phyloP scores from a whole-genome alignment of 2,113 vertebrate species.

The Leptobrachium leishanense region DNA sequence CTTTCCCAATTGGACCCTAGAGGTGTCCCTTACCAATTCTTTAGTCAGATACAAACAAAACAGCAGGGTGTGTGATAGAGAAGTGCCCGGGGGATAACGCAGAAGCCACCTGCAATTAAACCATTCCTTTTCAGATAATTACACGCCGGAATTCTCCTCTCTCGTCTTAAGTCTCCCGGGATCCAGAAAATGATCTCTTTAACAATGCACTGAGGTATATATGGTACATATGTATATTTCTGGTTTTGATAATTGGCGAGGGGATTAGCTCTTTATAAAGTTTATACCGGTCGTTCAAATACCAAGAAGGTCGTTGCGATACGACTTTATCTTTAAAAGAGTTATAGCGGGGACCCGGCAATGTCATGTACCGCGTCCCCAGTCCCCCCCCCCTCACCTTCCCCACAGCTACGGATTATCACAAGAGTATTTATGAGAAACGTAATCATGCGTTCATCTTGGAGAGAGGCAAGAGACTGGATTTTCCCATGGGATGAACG shows the following conservation, averaged over 20 bases:
- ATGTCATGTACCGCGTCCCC: too few relatives aligned
- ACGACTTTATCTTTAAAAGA: too few relatives aligned
- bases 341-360: too few relatives aligned
- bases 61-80: conserved; percentile 61
- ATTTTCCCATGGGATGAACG: conserved; percentile 6
- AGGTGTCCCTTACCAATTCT: conserved; percentile 38
- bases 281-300: too few relatives aligned
- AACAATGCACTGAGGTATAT: too few relatives aligned
- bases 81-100: conserved; percentile 59
- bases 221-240: too few relatives aligned
- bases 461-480: not conserved
- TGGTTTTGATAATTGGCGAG: too few relatives aligned
- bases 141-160: conserved; percentile 62
- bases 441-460: conserved; percentile 45
- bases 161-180: conserved; percentile 38
- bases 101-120: conserved; percentile 66
- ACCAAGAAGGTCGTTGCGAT: too few relatives aligned
- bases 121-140: conserved; percentile 66
- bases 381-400: too few relatives aligned
- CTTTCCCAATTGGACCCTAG: not conserved
- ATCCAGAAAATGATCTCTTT: too few relatives aligned
- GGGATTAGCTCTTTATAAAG: too few relatives aligned
- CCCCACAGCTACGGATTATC: conserved; percentile 3
- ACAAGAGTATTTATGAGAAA: conserved; percentile 51
- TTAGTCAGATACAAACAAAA: conserved; percentile 56